Base-by-base conservation (phyloP, 2,888 invertebrate genomes). In the Oscheius sp. region DNA sequence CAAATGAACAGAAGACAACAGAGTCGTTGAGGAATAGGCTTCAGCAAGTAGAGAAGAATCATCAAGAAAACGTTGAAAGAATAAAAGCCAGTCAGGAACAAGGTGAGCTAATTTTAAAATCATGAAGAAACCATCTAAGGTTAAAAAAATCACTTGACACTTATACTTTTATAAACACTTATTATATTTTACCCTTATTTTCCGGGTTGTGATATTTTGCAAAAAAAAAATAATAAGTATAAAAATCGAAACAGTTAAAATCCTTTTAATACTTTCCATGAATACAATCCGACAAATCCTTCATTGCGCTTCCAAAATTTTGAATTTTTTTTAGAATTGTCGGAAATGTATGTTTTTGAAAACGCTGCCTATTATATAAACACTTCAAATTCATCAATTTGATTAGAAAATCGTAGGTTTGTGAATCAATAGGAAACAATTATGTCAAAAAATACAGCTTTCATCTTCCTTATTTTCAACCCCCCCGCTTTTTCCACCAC, bases 81-180 rank as follows among this genome's bases (percentile, higher is more conserved):
- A 47, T 72, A 69, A 72, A 71, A 50, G 72, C 24, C 33, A 62
- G 32, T 12, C 57, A 26, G 24, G 65, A 65, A 22, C 38, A 51
- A 17, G 36, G 65, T 65, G 22, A 54, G 24, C 32, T 24, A 45
- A 6, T 44, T 14, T 44, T 14, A 17, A 17, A 17, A 14, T 44
- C 6, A 8, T 44, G 36, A 9, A 36, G 36, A 41, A 41, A 17
- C 20, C 12, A 3, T 6, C 5, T 41, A 41, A 41, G 20, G 20
- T 17, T 41, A 36, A 36, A n/a, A n/a, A n/a, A n/a, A n/a, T n/a
- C n/a, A n/a, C n/a, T n/a, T n/a, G n/a, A n/a, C n/a, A n/a, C n/a
- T n/a, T n/a, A n/a, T n/a, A n/a, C n/a, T n/a, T n/a, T n/a, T n/a
- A n/a, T n/a, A n/a, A n/a, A n/a, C n/a, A n/a, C n/a, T n/a, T n/a